Evolutionary conservation across 2,797 vertebrate genomes (phyloP), one percentile per base, ranked within the genome.

Genomic region (Falco cherrug): DNA sequence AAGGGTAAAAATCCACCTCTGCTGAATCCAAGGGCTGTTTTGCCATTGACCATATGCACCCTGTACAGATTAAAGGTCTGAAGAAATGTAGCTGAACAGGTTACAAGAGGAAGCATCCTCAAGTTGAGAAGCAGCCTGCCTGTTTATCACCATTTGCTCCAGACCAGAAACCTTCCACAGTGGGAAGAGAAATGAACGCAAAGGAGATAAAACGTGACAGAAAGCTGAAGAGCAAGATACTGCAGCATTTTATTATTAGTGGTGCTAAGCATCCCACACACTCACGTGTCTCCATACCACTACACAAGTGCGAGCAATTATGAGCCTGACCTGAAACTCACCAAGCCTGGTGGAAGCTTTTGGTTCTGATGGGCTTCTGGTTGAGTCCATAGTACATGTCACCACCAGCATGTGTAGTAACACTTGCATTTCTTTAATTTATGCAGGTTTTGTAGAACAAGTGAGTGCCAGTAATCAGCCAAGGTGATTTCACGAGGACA

Each of bases 321-420:
- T 35, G 26, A 57, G 16, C 22, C 43, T 68, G 37, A 39, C 65
- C 16, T 51, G 39, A 92, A 48, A 61, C 45, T 61, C 50, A 29
- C 11, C 9, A 29, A 71, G 12, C 33, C 73, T 60, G 5, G 6
- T 33, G 41, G 70, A 84, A 89, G 22, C 17, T 63, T 24, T 75
- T 45, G 17, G 4, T 22, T 87, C 56, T 59, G 33, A 39, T 9
- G 18, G 47, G 43, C 22, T 82, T 82, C 68, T 24, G 29, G 29
- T 79, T 29, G 63, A 65, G 59, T 11, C 47, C 3, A 0, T 2
- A 18, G 29, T 5, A 19, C 8, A 9, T 29, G 10, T 37, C 47
- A 16, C 21, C 12, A 50, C 19, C 33, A 71, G 7, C 9, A 35
- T 0, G 0, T 4, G 16, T 4, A 35, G 13, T 50, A 83, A 69